Evolutionary conservation across 2,797 vertebrate species (phyloP).

Genomic region (Propithecus deckenii): DNA sequence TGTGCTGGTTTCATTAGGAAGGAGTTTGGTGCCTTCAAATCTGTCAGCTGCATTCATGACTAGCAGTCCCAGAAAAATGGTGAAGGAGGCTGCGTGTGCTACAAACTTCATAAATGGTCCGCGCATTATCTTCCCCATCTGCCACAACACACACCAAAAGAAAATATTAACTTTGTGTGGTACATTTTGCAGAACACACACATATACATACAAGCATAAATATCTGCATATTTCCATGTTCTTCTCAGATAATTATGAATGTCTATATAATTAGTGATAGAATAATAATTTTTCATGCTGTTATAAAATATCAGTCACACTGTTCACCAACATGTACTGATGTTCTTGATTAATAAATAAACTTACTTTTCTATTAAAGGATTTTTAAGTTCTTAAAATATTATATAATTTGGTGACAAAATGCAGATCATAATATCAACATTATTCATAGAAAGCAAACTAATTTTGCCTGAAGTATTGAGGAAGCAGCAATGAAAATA

Average conservation of each 20-base stretch:
- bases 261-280: background rate
- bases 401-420: background rate
- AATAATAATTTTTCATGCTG: background rate
- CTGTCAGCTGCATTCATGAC: slow-evolving; percentile 98
- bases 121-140: slow-evolving; percentile 97
- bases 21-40: slow-evolving; percentile 93
- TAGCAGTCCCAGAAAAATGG: slow-evolving; percentile 96
- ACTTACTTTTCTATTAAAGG: background rate
- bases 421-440: background rate
- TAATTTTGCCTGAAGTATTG: background rate
- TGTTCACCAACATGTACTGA: background rate
- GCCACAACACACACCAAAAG: slow-evolving; percentile 73
- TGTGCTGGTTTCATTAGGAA: slow-evolving; percentile 94
- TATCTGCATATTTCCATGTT: background rate
- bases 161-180: slow-evolving; percentile 24
- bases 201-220: background rate
- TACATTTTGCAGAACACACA: background rate
- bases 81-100: slow-evolving; percentile 97
- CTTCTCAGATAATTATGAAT: background rate
- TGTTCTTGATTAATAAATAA: background rate
- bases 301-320: background rate
- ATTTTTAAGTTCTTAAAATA: background rate
- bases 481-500: slow-evolving; percentile 42
- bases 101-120: slow-evolving; percentile 99
- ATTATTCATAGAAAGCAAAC: background rate